Base-by-base conservation (phyloP, 35 echinoderm and acorn worm genomes). In the Apostichopus parvimensis region DNA sequence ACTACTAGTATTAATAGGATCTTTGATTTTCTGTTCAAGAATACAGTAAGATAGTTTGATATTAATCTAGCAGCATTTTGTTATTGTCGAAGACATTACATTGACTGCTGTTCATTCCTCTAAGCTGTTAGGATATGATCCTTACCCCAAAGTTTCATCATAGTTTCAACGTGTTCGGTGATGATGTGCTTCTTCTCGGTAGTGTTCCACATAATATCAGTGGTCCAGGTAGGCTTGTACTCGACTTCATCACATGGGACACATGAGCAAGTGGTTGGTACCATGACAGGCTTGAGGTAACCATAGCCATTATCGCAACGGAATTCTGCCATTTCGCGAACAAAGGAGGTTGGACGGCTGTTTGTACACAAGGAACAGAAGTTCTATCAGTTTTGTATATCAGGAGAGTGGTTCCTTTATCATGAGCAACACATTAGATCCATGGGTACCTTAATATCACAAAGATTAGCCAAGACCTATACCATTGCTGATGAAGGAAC, bases 241-340 rank as follows among this genome's bases (percentile, higher is more conserved):
- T 93, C 78, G 2, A 92, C 68, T 61, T 99, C 97, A 23, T 99
- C 91, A 73, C 97, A 99, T 72, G 97, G 97, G 55, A 99, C 83
- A 77, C 97, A 99, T 77, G 96, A 91, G 62, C 97, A 99, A 54
- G 91, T 88, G 6, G 93, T 91, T 18, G 97, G 87, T 8, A 93
- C 86, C 75, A 92, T 90, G 68, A 96, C 92, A 5, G 91, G 84
- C 45, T 82, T 96, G 5, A 96, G 60, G 91, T 95, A 99, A 61
- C 94, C 91, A 21, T 91, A 57, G 18, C 97, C 97, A 73, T 94
- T 95, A 62, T 99, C 93, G 54, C 97, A 99, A 62, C 60, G 86
- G 91, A 96, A 99, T 56, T 99, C 95, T 13, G 93, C 95, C 93
- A 96, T 94, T 82, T 99, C 90, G 18, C 94, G 94, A 24, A 93